Base-by-base conservation (phyloP, 2,888 invertebrate genomes). In the Cheilosia vulpina region DNA sequence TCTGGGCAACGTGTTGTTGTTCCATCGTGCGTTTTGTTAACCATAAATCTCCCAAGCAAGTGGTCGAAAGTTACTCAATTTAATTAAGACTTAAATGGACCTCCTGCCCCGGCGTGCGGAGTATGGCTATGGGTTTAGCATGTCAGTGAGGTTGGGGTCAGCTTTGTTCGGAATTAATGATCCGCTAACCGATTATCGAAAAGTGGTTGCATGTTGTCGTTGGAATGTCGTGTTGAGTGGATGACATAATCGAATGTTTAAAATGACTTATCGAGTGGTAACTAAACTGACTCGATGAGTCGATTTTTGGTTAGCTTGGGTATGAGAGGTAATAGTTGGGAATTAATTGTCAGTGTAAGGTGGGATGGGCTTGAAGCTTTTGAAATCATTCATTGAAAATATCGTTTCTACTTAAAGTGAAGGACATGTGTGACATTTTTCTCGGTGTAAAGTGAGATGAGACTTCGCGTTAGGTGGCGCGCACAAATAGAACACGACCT, bases 51-150 rank as follows among this genome's bases (percentile, higher is more conserved):
- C 57, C 9, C 19, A 7, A 52, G 31, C 38, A 69, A 75, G 68
- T 73, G 79, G 69, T 55, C 63, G 69, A 83, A 68, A 73, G 55
- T 69, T 69, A 78, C 68, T 83, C 73, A 69, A 73, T 78, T 79
- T 69, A 83, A 78, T 83, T 83, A 83, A 83, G 83, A 65, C 83
- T 73, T 83, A 75, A 69, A 79, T 43, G 71, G 38, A 66, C 66
- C 34, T 57, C 24, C 17, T 43, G 62, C 43, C 24, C 17, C 52
- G 43, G 77, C 43, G n/a, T 68, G 60, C 9, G 31, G 31, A 31
- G 7, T 9, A 9, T 9, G 66, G 31, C 43, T 31, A 38, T 38
- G 43, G 21, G 13, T 19, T 43, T 31, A 13, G 68, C 15, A 34
- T 34, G 57, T n/a, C 47, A 13, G 34, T 71, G 69, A n/a, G 68